Percentiles rank a stretch among this genome's conserved stretches.
Conservation (phyloP, 2,113 vertebrate genomes). For the Cryptotis parvus region DNA sequence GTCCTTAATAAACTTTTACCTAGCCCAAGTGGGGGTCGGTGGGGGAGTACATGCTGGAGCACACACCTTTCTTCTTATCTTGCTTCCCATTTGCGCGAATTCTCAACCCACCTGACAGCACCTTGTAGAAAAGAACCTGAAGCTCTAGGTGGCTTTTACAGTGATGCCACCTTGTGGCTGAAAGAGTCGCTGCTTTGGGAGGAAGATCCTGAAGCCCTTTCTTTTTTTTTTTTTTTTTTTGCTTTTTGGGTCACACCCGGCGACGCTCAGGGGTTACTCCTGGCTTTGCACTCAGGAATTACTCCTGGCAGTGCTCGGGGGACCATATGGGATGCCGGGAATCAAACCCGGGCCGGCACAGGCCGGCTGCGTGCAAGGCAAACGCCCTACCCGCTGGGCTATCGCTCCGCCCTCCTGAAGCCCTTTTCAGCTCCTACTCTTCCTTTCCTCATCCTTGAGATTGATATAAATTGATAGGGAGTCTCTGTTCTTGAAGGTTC, state of each 20-base stretch:
- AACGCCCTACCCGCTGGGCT: too few species aligned
- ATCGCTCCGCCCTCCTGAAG: too few species aligned
- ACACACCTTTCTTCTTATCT: background rate
- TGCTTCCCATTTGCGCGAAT: background rate
- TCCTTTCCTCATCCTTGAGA: background rate
- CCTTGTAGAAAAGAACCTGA: conserved; percentile 23
- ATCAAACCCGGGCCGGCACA: too few species aligned
- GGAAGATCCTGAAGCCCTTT: background rate
- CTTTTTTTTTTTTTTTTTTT: too few species aligned
- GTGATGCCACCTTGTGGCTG: background rate
- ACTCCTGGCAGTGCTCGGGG: too few species aligned
- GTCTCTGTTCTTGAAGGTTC: background rate
- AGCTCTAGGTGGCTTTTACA: background rate
- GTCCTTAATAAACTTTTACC: background rate
- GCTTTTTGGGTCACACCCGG: too few species aligned
- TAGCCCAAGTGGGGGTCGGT: background rate
- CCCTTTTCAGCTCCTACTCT: accelerated
- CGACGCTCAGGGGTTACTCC: too few species aligned
- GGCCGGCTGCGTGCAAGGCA: too few species aligned
- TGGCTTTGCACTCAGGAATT: too few species aligned
- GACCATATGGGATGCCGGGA: too few species aligned
- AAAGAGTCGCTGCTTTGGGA: background rate
- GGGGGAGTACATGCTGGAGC: too few species aligned
- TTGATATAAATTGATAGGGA: background rate
- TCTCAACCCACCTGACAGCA: background rate